A percentile compares a stretch with the other conserved stretches of the same genome.
Conservation (phyloP, 2,113 vertebrate species). For the Pangasianodon gigas region DNA sequence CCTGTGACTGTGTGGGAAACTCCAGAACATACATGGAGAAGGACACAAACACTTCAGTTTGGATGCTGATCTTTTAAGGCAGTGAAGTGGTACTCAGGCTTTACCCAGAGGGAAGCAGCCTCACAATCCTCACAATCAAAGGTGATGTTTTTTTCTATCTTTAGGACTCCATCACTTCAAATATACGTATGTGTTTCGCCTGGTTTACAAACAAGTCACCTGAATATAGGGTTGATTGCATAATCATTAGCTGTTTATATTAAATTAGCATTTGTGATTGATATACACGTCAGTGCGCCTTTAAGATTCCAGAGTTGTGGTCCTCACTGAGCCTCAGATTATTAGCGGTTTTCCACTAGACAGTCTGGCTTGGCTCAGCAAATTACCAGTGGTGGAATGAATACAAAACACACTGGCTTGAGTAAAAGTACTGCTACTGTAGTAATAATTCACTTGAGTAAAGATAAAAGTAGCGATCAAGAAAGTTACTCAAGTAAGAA, state of each 20-base stretch:
- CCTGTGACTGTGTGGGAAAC: background rate
- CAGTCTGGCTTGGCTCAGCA: background rate
- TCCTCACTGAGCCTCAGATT: background rate
- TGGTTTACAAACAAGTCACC: background rate
- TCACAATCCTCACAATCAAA: constrained; percentile 14
- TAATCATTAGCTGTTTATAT: background rate
- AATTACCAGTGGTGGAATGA: background rate
- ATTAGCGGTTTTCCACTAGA: background rate
- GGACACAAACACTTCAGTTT: background rate
- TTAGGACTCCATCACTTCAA: background rate
- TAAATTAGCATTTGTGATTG: background rate
- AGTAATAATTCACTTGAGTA: background rate
- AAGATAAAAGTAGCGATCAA: background rate
- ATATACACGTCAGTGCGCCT: too few relatives aligned
- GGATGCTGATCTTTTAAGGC: constrained; percentile 25
- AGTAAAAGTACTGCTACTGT: background rate
- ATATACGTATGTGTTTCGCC: background rate
- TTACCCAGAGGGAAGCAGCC: background rate
- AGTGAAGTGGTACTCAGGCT: constrained; percentile 12
- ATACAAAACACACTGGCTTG: background rate
- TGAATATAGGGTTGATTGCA: background rate
- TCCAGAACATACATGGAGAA: constrained; percentile 3
- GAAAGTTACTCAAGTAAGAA: background rate
- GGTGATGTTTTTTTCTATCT: constrained; percentile 28
- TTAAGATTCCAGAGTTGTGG: background rate